Base-by-base conservation (phyloP, 1,140 invertebrate species). In the Spodoptera frugiperda region DNA sequence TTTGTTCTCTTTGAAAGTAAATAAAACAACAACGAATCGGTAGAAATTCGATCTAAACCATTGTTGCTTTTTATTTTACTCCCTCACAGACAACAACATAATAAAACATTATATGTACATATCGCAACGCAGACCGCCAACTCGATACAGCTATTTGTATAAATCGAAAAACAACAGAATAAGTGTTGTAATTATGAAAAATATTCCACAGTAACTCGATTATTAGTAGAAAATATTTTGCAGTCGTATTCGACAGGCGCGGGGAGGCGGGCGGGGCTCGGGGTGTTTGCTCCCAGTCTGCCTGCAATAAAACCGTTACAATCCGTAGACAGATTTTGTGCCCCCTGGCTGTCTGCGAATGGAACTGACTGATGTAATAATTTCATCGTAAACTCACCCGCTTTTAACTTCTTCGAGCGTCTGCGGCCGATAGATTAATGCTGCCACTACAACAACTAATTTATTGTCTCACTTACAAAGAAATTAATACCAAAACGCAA, bases 231-330 rank as follows among this genome's bases (percentile, higher is more conserved):
- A 59, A 70, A 77, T 77, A 68, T 77, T 77, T 77, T 61, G 63
- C 51, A 70, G 65, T 70, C 65, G 75, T 70, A 61, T 59, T 70
- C 65, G 65, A 17, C 65, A 68, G 65, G 48, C 14, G 21, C 9
- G 65, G 12, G 53, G 44, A 8, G 44, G 9, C 2, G 19, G 21
- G 6, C 17, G 75, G 46, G 39, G 51, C 48, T 6, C 25, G 33
- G 57, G 75, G 71, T 68, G 74, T 77, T 73, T 81, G 70, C 44
- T 72, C 65, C 21, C 68, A 39, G 68, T 77, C 74, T 73, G 79
- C 67, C 73, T 67, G 77, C 78, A 83, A 83, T 83, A 83, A 83
- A 83, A 83, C 70, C 71, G 49, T 80, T 77, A 80, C 81, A 77
- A 78, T 70, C 61, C 63, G 78, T 77, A 83, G 81, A 82, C 81